phyloP scores from a whole-genome alignment of 2,797 vertebrate genomes.

The Thalassophryne amazonica region DNA sequence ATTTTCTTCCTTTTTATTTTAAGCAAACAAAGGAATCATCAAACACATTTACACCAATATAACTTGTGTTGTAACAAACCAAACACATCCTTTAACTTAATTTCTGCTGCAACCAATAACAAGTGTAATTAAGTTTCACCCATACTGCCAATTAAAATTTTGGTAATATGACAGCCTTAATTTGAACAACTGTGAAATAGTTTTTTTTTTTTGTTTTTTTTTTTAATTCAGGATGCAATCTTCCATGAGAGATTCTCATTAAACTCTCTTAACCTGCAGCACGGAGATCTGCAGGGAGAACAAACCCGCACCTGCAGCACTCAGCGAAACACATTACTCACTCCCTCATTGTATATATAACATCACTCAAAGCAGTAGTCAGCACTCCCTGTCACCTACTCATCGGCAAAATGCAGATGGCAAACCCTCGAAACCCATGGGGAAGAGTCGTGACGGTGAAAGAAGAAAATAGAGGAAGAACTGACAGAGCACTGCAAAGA shows the following conservation, averaged over 20 bases:
- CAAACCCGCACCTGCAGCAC: constrained; percentile 61
- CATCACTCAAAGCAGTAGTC: constrained; percentile 40
- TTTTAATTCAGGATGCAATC: constrained; percentile 30
- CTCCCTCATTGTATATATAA: constrained; percentile 39
- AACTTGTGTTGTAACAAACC: too few relatives aligned
- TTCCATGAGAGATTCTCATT: constrained; percentile 57
- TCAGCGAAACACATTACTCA: constrained; percentile 42
- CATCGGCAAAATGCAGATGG: constrained; percentile 15
- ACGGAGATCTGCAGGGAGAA: constrained; percentile 60
- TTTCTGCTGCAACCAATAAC: too few relatives aligned
- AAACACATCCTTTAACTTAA: too few relatives aligned
- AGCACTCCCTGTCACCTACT: constrained; percentile 16
- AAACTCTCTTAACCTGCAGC: constrained; percentile 65
- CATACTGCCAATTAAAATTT: too few relatives aligned
- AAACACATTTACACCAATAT: too few relatives aligned
- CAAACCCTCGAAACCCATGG: constrained; percentile 6
- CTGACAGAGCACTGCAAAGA: background rate
- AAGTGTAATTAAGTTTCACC: too few relatives aligned
- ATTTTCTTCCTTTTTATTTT: too few relatives aligned
- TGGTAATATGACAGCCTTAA: too few relatives aligned
- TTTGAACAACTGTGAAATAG: constrained; percentile 23
- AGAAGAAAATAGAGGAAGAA: background rate
- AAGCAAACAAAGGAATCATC: too few relatives aligned
- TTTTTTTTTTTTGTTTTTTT: constrained; percentile 14
- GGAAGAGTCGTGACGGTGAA: background rate